A percentile compares a stretch with the other conserved stretches of the same genome.
Conservation (phyloP, 2,888 invertebrate species). For the Psylliodes chrysocephalus region DNA sequence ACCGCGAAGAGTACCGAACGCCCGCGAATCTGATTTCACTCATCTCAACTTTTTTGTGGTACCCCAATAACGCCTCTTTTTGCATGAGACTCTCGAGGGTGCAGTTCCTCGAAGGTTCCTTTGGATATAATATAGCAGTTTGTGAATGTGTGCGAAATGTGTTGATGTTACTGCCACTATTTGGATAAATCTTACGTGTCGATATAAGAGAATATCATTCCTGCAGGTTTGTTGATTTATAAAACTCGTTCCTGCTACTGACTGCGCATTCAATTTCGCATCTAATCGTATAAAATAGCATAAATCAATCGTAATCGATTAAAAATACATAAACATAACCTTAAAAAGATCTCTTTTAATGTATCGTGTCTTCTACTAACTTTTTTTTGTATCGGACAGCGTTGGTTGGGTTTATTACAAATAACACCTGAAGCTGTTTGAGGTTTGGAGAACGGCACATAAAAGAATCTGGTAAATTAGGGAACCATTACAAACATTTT, state of each 20-base stretch:
- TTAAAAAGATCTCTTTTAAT: background rate
- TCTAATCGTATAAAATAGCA: background rate
- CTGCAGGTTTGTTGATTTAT: conserved; percentile 4
- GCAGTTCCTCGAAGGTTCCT: background rate
- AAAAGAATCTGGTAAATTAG: conserved; percentile 59
- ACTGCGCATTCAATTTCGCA: background rate
- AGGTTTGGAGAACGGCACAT: conserved; percentile 36
- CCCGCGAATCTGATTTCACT: too few relatives aligned
- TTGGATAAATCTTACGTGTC: conserved; percentile 9
- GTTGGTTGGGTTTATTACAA: conserved; percentile 2
- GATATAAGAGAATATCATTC: conserved; percentile 1
- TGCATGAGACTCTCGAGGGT: too few relatives aligned
- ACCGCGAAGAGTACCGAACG: conserved; percentile 21
- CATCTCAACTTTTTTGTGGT: conserved; percentile 44
- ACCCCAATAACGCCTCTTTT: too few relatives aligned
- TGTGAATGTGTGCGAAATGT: background rate
- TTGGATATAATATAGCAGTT: too few relatives aligned
- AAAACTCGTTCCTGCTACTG: background rate
- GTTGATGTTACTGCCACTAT: conserved; percentile 1
- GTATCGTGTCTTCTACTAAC: background rate
- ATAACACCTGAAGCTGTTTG: conserved; percentile 26
- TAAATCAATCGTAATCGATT: background rate
- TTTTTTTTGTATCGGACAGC: conserved; percentile 8
- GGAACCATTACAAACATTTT: conserved; percentile 61
- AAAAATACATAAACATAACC: conserved; percentile 15